Conservation (phyloP, 2,797 vertebrate species). For the Falco rusticolus region DNA sequence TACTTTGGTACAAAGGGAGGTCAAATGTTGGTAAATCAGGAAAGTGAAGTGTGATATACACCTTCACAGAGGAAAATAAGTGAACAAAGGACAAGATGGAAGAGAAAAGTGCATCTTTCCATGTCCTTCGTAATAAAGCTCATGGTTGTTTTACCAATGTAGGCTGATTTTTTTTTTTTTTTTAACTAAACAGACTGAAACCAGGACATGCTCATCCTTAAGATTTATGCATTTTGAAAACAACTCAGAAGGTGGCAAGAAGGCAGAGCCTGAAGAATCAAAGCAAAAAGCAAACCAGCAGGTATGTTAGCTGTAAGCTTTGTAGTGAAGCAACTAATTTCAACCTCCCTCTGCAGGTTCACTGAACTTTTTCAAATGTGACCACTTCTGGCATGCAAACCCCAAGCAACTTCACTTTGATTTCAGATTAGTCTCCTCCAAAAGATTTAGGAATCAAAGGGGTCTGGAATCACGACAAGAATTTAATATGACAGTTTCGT, state of each 20-base stretch:
- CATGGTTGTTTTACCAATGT: background rate
- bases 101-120: background rate
- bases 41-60: background rate
- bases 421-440: slow-evolving; percentile 83
- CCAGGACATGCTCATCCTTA: slow-evolving; percentile 41
- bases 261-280: slow-evolving; percentile 54
- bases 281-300: slow-evolving; percentile 74
- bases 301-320: slow-evolving; percentile 73
- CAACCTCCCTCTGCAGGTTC: slow-evolving; percentile 84
- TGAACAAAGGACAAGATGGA: background rate
- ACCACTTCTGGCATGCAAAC: slow-evolving; percentile 85
- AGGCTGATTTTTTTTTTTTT: background rate
- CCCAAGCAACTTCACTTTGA: slow-evolving; percentile 82
- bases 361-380: slow-evolving; percentile 84
- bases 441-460: slow-evolving; percentile 88
- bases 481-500: slow-evolving; percentile 91
- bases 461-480: slow-evolving; percentile 78
- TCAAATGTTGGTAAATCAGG: slow-evolving; percentile 21
- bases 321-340: slow-evolving; percentile 77
- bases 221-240: slow-evolving; percentile 63
- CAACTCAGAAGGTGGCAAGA: slow-evolving; percentile 56
- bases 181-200: slow-evolving; percentile 13
- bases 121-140: background rate
- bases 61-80: background rate
- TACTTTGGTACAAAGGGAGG: slow-evolving; percentile 14